phyloP scores from a whole-genome alignment of 2,113 vertebrate genomes.

The Dryoscopus gambensis region DNA sequence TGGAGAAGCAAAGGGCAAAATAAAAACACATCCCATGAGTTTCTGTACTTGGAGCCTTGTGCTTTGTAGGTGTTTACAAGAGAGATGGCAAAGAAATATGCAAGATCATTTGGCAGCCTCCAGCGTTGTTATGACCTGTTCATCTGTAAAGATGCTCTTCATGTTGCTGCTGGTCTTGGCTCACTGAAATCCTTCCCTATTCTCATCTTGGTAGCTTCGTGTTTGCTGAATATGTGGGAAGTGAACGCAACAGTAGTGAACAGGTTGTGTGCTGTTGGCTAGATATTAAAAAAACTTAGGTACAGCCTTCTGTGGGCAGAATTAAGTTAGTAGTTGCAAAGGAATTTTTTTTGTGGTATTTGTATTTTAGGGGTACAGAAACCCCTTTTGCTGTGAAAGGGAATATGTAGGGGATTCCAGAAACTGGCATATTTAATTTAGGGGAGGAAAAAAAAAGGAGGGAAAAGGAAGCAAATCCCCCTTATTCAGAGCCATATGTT shows the following conservation, averaged over 20 bases:
- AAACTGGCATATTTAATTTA: not conserved
- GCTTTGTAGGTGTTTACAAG: not conserved
- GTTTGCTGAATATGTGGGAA: not conserved
- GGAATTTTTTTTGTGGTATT: not conserved
- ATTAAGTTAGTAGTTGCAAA: not conserved
- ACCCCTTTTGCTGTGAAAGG: not conserved
- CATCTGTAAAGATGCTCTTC: not conserved
- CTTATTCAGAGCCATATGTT: conserved; percentile 31
- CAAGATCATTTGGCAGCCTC: not conserved
- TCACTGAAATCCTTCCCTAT: not conserved
- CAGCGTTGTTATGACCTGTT: not conserved
- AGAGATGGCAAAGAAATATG: not conserved
- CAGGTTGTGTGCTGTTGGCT: not conserved
- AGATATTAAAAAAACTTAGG: not conserved
- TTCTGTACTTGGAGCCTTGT: not conserved
- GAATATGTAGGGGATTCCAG: not conserved
- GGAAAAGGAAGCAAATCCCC: conserved; percentile 2
- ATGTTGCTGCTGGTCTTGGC: not conserved
- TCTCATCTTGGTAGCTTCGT: accelerated
- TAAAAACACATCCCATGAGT: not conserved
- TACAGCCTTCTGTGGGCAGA: not conserved
- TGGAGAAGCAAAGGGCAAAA: not conserved
- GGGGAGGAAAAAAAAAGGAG: not conserved
- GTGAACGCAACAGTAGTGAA: not conserved
- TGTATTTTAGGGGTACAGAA: not conserved